Evolutionary conservation across 2,797 vertebrate genomes (phyloP), one percentile per base, ranked within the genome.

Genomic region (Mycteria americana): DNA sequence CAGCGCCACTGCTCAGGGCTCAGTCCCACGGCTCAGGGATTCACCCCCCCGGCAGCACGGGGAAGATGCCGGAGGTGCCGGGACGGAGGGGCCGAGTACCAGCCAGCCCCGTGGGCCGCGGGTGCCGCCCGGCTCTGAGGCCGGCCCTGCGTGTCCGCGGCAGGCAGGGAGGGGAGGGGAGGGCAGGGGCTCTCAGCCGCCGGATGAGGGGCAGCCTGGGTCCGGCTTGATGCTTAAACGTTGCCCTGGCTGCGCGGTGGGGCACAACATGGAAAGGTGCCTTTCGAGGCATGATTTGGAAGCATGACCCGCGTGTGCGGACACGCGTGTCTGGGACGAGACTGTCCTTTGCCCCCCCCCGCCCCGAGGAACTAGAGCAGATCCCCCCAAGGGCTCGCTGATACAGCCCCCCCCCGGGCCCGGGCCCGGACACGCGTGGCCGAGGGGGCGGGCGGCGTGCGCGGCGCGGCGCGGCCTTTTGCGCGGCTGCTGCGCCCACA

Each of bases 381-480:
- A 96, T 78, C 91, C 65, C 54, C 67, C 91, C 48, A 86, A 95
- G 91, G 94, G 92, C 78, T 95, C 54, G 56, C 62, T 73, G 96
- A 72, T 81, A 77, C 79, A 24, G 78, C 88, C 72, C 87, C 92
- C 69, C 77, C 28, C 43, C 37, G 37, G 37, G 35, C 37, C 37
- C 37, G 9, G 37, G 37, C 37, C 37, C 37, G 37, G 37, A 37
- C 37, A 37, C 37, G 37, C 37, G 37, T 37, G 37, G 37, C 37
- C 37, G 37, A 37, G 37, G 37, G 37, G 37, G 37, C 37, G 37
- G 9, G 37, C 37, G 37, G 37, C 37, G 37, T 37, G 37, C 37
- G 37, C 37, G 37, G 37, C 37, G 37, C 37, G 37, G 37, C 37
- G 37, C 37, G 37, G 37, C 37, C 46, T 13, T 6, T 46, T 24